Percentiles rank a stretch among this genome's conserved stretches.
Evolutionary conservation across 2,113 vertebrate species (phyloP).

Genomic region (Rana temporaria): DNA sequence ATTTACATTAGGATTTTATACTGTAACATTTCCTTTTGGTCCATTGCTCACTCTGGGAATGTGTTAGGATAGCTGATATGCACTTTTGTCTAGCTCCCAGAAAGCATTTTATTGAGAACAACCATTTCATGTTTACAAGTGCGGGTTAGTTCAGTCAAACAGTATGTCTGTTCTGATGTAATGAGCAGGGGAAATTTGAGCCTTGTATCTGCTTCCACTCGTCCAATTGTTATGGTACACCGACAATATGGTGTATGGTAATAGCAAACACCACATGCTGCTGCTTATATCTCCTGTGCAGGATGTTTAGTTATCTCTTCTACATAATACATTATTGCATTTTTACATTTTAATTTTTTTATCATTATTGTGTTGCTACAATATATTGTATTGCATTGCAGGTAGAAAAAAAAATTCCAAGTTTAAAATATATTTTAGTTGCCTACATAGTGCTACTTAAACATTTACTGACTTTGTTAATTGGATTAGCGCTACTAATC

Average conservation of each 20-base stretch:
- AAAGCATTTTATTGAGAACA: slow-evolving; percentile 46
- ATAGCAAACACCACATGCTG: slow-evolving; percentile 9
- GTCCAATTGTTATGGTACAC: slow-evolving; percentile 41
- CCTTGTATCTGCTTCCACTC: slow-evolving; percentile 33
- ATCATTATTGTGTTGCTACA: background rate
- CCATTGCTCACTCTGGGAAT: background rate
- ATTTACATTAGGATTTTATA: slow-evolving; percentile 19
- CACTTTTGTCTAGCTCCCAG: background rate
- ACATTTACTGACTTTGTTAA: too few relatives aligned
- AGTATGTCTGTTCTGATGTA: slow-evolving; percentile 39
- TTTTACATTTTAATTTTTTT: slow-evolving; percentile 16
- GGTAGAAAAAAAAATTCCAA: too few relatives aligned
- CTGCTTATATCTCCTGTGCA: background rate
- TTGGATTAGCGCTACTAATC: too few relatives aligned
- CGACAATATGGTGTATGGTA: slow-evolving; percentile 36
- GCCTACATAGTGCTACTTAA: too few relatives aligned
- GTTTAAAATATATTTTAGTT: too few relatives aligned
- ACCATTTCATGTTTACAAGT: slow-evolving; percentile 46
- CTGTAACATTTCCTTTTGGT: background rate
- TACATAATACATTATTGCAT: slow-evolving; percentile 19
- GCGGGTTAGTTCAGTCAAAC: slow-evolving; percentile 34
- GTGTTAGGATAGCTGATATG: slow-evolving; percentile 21
- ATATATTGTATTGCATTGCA: background rate
- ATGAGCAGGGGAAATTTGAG: slow-evolving; percentile 33
- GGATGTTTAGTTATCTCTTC: background rate